Base-by-base conservation (phyloP, 2,113 vertebrate genomes). In the Morone saxatilis region DNA sequence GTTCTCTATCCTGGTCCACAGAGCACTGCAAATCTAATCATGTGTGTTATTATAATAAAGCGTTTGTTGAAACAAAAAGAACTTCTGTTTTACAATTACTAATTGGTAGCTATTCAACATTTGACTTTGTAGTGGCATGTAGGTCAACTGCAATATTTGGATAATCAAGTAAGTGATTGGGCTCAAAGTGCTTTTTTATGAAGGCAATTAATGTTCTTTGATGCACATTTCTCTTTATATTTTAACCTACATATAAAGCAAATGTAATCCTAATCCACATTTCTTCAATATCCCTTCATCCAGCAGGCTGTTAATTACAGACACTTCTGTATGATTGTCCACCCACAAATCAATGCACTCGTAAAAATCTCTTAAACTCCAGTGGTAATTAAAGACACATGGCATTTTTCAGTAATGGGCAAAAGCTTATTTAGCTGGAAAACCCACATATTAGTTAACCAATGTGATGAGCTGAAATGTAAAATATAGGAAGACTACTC, bases 41-140 rank as follows among this genome's bases (percentile, higher is more conserved):
- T 1, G 4, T 31, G 31, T 31, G 31, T 31, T 31, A 31, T 4
- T 31, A 31, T 31, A 3, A 31, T 31, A 31, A 31, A 31, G 31
- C 3, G 31, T 31, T 31, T 31, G 31, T 31, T 31, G 31, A 31
- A 31, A 31, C 31, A 31, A 31, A 31, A 31, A 31, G 31, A 31
- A 31, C 31, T 31, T 4, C 2, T 19, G 71, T 19, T 22, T 25
- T 31, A 80, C 25, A 25, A 31, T 31, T 84, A 71, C 38, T 22
- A 7, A 59, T 63, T 36, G n/a, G 48, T 47, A 47, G 14, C 43
- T 40, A 77, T 63, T 60, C 25, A 77, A 62, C 40, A 67, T 25
- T 70, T 78, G 1, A 20, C 4, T 20, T 51, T 54, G n/a, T 0
- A 38, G 5, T 19, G 16, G 16, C 20, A 51, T 8, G 22, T 7